These are phyloP conservation scores for Plotosus lineatus DNA, from an alignment of 2,113 vertebrate species.

Conservation along the genomic window DNA sequence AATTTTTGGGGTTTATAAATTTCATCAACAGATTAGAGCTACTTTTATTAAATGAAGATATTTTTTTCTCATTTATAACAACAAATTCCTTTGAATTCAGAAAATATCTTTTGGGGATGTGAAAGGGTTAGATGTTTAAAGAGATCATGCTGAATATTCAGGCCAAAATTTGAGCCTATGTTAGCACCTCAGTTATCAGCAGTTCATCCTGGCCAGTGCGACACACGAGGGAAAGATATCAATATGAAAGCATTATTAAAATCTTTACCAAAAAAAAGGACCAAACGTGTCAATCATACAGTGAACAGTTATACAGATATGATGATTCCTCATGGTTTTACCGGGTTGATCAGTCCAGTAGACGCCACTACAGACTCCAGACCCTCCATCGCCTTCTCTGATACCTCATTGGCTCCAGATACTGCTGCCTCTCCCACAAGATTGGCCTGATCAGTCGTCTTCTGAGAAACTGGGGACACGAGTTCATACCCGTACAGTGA, in stretches of 20 bases:
- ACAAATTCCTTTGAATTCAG: background rate
- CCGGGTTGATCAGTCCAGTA: constrained; percentile 79
- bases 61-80: background rate
- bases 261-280: background rate
- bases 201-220: constrained; percentile 42
- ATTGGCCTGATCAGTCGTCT: constrained; percentile 88
- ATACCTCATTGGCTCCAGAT: constrained; percentile 81
- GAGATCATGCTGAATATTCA: background rate
- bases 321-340: constrained; percentile 56
- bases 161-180: background rate
- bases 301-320: background rate
- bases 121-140: constrained; percentile 6
- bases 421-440: constrained; percentile 82
- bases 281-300: background rate
- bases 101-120: background rate
- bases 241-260: background rate
- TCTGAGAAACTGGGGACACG: constrained; percentile 80
- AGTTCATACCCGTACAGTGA: background rate
- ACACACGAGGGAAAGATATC: constrained; percentile 2
- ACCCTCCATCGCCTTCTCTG: constrained; percentile 83
- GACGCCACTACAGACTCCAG: constrained; percentile 80
- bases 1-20: background rate
- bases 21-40: background rate
- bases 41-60: background rate
- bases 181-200: constrained; percentile 40